Conservation (phyloP, 2,888 invertebrate genomes). For the Sesia bembeciformis region DNA sequence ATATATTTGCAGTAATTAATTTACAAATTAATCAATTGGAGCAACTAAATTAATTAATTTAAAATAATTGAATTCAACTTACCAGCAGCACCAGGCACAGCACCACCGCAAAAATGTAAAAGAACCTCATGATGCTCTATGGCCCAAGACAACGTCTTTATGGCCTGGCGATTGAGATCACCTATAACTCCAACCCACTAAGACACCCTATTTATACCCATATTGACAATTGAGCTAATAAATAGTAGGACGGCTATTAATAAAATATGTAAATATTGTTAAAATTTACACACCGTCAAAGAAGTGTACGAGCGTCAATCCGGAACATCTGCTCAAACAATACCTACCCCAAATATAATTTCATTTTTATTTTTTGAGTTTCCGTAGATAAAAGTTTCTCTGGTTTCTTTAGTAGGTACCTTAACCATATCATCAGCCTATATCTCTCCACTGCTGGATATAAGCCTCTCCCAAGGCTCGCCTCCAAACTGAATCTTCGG, state of each 20-base stretch:
- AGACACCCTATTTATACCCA: not conserved
- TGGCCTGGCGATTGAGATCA: constrained; percentile 10
- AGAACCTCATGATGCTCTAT: constrained; percentile 13
- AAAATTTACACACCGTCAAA: not conserved
- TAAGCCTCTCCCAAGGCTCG: too few relatives aligned
- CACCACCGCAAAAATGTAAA: not conserved
- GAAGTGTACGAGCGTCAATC: not conserved
- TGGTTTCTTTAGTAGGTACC: too few relatives aligned
- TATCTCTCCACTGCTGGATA: too few relatives aligned
- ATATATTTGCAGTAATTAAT: too few relatives aligned
- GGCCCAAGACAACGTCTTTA: constrained; percentile 20
- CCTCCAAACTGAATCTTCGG: too few relatives aligned
- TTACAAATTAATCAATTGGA: too few relatives aligned
- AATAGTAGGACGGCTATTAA: not conserved
- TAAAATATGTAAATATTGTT: not conserved
- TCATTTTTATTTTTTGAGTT: too few relatives aligned
- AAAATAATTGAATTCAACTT: not conserved
- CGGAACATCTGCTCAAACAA: not conserved
- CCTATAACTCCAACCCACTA: not conserved
- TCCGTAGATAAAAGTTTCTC: too few relatives aligned
- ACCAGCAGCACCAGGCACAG: not conserved
- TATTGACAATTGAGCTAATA: not conserved
- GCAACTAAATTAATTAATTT: too few relatives aligned
- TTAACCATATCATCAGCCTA: too few relatives aligned
- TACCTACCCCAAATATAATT: not conserved